Base-by-base conservation (phyloP, 2,888 invertebrate species). In the Perdita meconis region DNA sequence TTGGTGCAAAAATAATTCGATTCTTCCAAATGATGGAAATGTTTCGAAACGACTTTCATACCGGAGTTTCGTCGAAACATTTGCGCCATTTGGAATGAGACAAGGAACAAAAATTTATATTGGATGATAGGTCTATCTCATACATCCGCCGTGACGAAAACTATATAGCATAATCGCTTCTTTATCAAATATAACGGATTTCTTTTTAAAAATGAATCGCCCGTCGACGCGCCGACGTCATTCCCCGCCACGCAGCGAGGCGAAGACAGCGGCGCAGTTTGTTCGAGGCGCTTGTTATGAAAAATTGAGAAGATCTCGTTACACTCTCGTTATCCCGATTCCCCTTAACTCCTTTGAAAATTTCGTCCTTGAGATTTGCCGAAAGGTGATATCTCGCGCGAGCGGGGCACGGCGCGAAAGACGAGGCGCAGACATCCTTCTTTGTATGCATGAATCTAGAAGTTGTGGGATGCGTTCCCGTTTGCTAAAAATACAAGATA, bases 231-330 rank as follows among this genome's bases (percentile, higher is more conserved):
- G 10, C 10, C 13, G 36, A 19, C 16, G 38, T 24, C 36, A 22
- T 5, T 12, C n/a, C 30, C 26, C 22, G 13, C 16, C 16, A 19
- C 30, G 34, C 13, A 44, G 16, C n/a, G 12, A 12, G 5, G 42
- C 12, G 8, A n/a, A 40, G 5, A 24, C 12, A 5, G 44, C 5
- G 42, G 16, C 68, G 24, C 57, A 40, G 40, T 60, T 79, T 42
- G 63, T 19, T 40, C 60, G 61, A 19, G 36, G 60, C 38, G 84
- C 78, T 74, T 74, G 81, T 82, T 84, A 81, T 51, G 74, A 65
- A 74, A 84, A 82, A 82, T 81, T 64, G 81, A 84, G 73, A 68
- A 68, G 81, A 78, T 82, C 81, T 74, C 60, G 73, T 82, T 82
- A 84, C 74, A 44, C 57, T 74, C 84, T 84, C 81, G 81, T 82